Conservation (phyloP, 2,113 vertebrate species). For the Aptenodytes forsteri region DNA sequence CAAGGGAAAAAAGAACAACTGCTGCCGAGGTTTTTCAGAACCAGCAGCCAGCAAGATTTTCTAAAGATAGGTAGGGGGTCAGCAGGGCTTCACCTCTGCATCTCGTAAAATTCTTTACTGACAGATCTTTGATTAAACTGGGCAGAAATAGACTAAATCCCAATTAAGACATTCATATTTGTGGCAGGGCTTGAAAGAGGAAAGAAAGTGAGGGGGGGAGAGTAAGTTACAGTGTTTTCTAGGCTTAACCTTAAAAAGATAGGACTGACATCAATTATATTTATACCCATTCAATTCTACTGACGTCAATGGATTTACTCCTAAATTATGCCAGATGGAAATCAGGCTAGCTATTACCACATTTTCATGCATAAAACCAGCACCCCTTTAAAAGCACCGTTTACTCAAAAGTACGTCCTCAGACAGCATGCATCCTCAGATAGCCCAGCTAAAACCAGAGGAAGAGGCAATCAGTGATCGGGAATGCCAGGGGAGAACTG, state of each 20-base stretch:
- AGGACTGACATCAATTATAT: conserved; percentile 8
- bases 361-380: neutral
- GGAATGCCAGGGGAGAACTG: neutral
- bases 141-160: neutral
- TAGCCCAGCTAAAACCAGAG: neutral
- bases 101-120: conserved; percentile 1
- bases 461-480: neutral
- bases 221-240: neutral
- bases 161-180: neutral
- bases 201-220: neutral
- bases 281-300: neutral
- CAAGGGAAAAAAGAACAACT: conserved; percentile 18
- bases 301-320: conserved; percentile 9
- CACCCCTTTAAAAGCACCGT: neutral
- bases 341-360: neutral
- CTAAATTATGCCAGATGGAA: conserved; percentile 14
- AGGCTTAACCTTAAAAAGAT: conserved; percentile 15
- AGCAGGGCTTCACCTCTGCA: neutral
- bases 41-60: neutral
- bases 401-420: neutral
- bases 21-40: neutral
- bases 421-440: neutral
- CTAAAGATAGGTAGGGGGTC: neutral
- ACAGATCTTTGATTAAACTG: conserved; percentile 14
- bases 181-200: neutral